Evolutionary conservation across 2,797 vertebrate genomes (phyloP).

Genomic region (Clarias fuscus): DNA sequence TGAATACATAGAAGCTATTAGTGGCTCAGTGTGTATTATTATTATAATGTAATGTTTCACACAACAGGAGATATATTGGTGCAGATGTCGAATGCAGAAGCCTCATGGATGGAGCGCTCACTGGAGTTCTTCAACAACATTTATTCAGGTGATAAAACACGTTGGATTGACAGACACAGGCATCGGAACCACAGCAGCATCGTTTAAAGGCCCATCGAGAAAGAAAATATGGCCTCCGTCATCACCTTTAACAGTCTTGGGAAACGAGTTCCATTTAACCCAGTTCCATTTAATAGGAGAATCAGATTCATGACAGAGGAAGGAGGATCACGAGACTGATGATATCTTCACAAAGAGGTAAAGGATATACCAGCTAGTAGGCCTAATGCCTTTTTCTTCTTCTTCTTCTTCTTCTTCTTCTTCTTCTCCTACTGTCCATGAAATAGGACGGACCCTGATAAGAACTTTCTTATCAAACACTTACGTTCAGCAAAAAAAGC

Average conservation of each 20-base stretch:
- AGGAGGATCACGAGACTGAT: conserved; percentile 5
- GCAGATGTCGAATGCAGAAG: not conserved
- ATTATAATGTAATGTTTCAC: not conserved
- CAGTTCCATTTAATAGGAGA: conserved; percentile 55
- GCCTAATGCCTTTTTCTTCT: not conserved
- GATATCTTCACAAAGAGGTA: not conserved
- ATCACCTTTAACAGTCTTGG: conserved; percentile 42
- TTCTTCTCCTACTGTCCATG: not conserved
- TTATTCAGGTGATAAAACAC: conserved; percentile 30
- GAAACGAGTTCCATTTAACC: conserved; percentile 52
- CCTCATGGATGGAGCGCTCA: not conserved
- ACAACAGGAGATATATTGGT: not conserved
- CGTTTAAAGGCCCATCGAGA: conserved; percentile 40
- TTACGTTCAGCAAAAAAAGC: not conserved
- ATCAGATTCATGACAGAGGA: conserved; percentile 53
- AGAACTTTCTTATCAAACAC: not conserved
- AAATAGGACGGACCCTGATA: not conserved
- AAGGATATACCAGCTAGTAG: not conserved
- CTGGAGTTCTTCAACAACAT: conserved; percentile 2
- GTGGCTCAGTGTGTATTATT: not conserved
- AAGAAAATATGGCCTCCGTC: conserved; percentile 38
- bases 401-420: no score
- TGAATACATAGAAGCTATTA: not conserved
- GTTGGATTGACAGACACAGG: conserved; percentile 56
- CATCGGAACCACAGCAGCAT: conserved; percentile 42